Evolutionary conservation across 2,888 invertebrate species (phyloP), one percentile per base, ranked within the genome.

Genomic region (Macrophya annulata): DNA sequence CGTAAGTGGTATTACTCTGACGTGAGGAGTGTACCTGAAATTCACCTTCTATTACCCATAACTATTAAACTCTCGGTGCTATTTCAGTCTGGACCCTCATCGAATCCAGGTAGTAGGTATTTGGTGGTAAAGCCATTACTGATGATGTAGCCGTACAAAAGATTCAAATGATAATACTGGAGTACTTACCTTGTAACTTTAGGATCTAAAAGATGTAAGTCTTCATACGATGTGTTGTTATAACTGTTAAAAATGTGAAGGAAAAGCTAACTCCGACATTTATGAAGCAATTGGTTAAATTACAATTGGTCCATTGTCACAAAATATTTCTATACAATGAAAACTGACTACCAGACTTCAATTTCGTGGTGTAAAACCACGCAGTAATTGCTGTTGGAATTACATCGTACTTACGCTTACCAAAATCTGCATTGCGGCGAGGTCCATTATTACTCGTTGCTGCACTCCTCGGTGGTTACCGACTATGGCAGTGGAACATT

Each of bases 391-490:
- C 89, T 88, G 87, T 88, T 88, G 87, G 89, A 91, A 91, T 91
- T 91, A 91, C 90, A 90, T 90, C 88, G 92, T 91, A 92, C 92
- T 92, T 92, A 92, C 88, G 40, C 45, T 83, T 88, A 88, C 90
- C 90, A 86, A 90, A 92, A 92, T 92, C 90, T 90, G 90, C 91
- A 90, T 88, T 90, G 90, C 90, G 89, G 90, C 89, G 87, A 79
- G 90, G 87, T 91, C 89, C 89, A 91, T 92, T 92, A 91, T 91
- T 91, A 88, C 89, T 87, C 87, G 86, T 86, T 87, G 88, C 87
- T 86, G 84, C 86, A 86, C 85, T 83, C 8, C 83, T 62, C 59
- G 59, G 62, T 62, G 81, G 62, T 81, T 59, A 77, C 77, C 17
- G 51, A 48, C 77, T 77, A 21, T 65, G 45, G 48, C 37, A 65